phyloP scores from a whole-genome alignment of 2,113 vertebrate species.

The Hemicordylus capensis region DNA sequence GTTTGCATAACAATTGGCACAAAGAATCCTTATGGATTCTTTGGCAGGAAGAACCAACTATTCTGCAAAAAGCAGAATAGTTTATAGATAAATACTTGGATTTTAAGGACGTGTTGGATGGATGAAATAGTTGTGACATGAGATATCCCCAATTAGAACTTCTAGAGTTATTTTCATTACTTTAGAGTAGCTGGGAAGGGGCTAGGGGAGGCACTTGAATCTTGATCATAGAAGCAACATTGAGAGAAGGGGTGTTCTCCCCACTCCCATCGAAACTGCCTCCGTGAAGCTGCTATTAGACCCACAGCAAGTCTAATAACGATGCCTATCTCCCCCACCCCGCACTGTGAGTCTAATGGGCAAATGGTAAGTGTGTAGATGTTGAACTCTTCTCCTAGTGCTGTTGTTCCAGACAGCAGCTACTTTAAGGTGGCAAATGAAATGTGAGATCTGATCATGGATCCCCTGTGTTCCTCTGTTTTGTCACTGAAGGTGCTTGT shows the following conservation, averaged over 20 bases:
- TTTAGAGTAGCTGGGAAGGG: background rate
- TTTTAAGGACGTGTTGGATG: background rate
- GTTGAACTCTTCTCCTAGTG: no score
- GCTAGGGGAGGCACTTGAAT: background rate
- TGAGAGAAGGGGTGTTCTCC: background rate
- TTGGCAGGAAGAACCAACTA: background rate
- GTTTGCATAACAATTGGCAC: background rate
- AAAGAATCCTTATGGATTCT: background rate
- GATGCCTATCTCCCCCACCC: no score
- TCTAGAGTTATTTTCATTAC: background rate
- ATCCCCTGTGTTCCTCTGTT: no score
- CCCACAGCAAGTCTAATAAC: no score
- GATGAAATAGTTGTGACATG: background rate
- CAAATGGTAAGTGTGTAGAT: no score
- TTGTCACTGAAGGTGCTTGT: no score
- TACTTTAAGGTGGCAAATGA: no score
- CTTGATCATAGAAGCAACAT: background rate
- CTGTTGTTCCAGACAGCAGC: no score
- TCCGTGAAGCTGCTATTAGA: background rate
- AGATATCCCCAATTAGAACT: background rate
- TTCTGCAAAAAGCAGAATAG: background rate
- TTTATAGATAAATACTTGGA: background rate
- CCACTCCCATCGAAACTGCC: background rate
- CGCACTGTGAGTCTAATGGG: no score
- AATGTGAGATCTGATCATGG: no score